Conservation (phyloP, 2,888 invertebrate species). For the Margaritifera margaritifera region DNA sequence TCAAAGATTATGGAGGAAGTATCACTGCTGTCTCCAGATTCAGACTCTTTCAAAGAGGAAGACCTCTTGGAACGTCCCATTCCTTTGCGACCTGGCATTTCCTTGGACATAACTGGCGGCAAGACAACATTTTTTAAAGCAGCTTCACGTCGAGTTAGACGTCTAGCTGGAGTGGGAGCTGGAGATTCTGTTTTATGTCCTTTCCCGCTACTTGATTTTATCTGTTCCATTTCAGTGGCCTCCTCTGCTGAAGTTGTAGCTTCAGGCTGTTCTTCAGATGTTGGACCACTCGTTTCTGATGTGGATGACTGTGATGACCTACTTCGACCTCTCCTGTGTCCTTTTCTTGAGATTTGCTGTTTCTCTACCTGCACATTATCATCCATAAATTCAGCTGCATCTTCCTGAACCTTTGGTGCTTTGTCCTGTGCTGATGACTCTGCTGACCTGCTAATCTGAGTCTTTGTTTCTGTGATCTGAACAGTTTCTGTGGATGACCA, state of each 20-base stretch:
- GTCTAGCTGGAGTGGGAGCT: conserved; percentile 3
- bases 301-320: too few species aligned
- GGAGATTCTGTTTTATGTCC: not conserved
- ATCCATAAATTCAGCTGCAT: too few species aligned
- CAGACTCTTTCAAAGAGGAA: conserved; percentile 4
- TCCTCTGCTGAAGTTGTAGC: not conserved
- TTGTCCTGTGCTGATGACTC: too few species aligned
- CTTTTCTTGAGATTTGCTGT: too few species aligned
- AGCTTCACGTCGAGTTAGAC: conserved; percentile 30
- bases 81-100: conserved; percentile 25
- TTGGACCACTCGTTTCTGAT: not conserved
- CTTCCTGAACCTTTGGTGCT: too few species aligned
- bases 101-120: conserved; percentile 38
- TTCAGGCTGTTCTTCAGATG: not conserved
- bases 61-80: not conserved
- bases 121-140: conserved; percentile 30
- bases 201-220: not conserved
- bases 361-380: too few species aligned
- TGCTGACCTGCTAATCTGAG: too few species aligned
- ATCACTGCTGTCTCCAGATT: not conserved
- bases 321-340: too few species aligned
- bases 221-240: not conserved
- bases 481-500: too few species aligned
- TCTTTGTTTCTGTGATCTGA: too few species aligned
- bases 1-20: not conserved